phyloP scores from a whole-genome alignment of 92 coral and sea anemone genomes.

The Pocillopora meandrina region DNA sequence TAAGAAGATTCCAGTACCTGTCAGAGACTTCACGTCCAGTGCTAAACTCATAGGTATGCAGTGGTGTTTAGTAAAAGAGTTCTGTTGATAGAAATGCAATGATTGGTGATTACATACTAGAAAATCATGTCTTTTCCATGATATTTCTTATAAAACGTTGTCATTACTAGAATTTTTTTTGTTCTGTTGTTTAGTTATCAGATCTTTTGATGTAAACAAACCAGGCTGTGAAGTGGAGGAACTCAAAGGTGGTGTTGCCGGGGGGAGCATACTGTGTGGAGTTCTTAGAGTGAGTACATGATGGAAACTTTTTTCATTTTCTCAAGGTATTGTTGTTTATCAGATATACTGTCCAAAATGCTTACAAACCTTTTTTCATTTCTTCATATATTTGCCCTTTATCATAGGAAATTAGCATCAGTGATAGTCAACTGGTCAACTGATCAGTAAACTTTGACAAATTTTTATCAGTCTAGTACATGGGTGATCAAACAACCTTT shows the following conservation, averaged over 20 bases:
- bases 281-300: conserved; percentile 73
- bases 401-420: too few species aligned
- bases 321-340: not conserved
- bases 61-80: not conserved
- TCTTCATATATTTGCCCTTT: too few species aligned
- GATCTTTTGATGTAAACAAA: conserved; percentile 97
- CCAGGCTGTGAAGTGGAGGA: conserved; percentile 99
- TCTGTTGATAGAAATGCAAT: not conserved
- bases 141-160: too few species aligned
- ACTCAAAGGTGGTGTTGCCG: conserved; percentile 96
- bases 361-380: too few species aligned
- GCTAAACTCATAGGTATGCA: conserved; percentile 92
- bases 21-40: conserved; percentile 89
- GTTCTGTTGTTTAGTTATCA: conserved; percentile 70
- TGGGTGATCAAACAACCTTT: too few species aligned
- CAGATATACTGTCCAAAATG: too few species aligned
- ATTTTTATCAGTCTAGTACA: too few species aligned
- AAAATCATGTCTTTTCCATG: too few species aligned
- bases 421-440: too few species aligned
- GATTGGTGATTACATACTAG: not conserved
- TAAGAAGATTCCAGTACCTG: conserved; percentile 93
- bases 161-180: not conserved
- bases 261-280: conserved; percentile 94
- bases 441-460: too few species aligned
- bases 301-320: not conserved